A percentile compares a stretch with the other conserved stretches of the same genome.
Evolutionary conservation across 1,140 invertebrate species (phyloP).

Genomic region (Helicoverpa zea): DNA sequence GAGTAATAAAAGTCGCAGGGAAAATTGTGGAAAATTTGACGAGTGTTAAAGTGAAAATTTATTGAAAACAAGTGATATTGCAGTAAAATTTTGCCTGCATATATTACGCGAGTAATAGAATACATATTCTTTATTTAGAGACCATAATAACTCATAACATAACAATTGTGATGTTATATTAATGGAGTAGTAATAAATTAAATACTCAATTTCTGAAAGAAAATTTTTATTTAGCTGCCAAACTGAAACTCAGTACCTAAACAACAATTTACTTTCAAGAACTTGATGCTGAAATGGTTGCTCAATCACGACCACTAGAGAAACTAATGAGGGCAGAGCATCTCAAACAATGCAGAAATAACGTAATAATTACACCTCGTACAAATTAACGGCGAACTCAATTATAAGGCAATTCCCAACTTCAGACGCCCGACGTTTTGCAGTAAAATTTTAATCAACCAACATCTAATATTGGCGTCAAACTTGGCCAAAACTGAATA

Average conservation of each 20-base stretch:
- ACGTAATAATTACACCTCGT: slow-evolving; percentile 24
- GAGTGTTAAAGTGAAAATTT: not conserved
- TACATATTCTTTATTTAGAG: too few relatives aligned
- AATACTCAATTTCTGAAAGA: too few relatives aligned
- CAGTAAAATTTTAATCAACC: slow-evolving; percentile 58
- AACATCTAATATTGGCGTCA: slow-evolving; percentile 36
- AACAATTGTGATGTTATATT: too few relatives aligned
- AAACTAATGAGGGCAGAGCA: not conserved
- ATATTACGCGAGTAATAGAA: not conserved
- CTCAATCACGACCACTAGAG: not conserved
- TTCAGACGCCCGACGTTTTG: slow-evolving; percentile 50
- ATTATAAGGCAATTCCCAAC: slow-evolving; percentile 55
- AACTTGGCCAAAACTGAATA: slow-evolving; percentile 35
- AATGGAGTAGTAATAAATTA: too few relatives aligned
- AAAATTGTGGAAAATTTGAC: too few relatives aligned
- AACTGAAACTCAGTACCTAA: too few relatives aligned
- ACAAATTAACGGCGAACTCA: slow-evolving; percentile 51
- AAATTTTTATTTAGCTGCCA: too few relatives aligned
- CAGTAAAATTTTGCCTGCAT: not conserved
- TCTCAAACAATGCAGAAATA: slow-evolving; percentile 8
- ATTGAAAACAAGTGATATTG: not conserved
- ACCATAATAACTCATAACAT: too few relatives aligned
- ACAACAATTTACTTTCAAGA: too few relatives aligned
- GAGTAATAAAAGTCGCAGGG: not conserved
- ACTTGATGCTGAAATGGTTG: too few relatives aligned